Base-by-base conservation (phyloP, 2,113 vertebrate species). In the Chauna torquata region DNA sequence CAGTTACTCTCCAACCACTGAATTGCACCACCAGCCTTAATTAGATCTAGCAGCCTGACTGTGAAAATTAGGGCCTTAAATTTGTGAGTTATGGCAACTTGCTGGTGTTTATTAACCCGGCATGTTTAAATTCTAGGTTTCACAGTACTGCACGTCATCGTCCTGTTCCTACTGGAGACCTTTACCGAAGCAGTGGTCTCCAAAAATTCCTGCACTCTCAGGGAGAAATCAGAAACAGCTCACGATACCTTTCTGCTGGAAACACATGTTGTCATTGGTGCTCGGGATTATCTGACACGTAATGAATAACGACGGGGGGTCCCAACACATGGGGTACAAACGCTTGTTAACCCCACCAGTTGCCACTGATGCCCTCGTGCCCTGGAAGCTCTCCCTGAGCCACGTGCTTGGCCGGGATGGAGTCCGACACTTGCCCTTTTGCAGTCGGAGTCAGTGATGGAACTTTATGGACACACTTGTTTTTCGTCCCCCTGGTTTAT, bases 61-160 rank as follows among this genome's bases (percentile, higher is more conserved):
- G 96, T 91, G 96, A 97, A 97, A 97, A 97, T 97, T 72, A 92
- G 72, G 82, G 82, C 79, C n/a, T 92, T 90, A 94, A 93, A 96
- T 95, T 93, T 80, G 82, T 90, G 91, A 93, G 80, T 95, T 93
- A 66, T 24, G 52, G 77, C n/a, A 34, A 85, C 92, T 93, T 19
- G 74, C 94, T 85, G 70, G 55, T 8, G 10, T 93, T 92, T 90
- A 96, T 96, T 95, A 92, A 96, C 88, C 88, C 40, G 10, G 0
- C 45, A 4, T 24, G 13, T 62, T 88, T 91, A 86, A 74, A 96
- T 90, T 71, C 38, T 59, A 80, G 94, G 82, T 88, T 95, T 94
- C 8, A 9, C 47, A 50, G 59, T 13, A 9, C 50, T 16, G 18
- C 17, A 40, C 42, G 17, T 58, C 89, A 71, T 45, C 69, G 32